These are phyloP conservation scores for Drosophila austrosaltans DNA, from an alignment of 2,888 invertebrate species.

Conservation along the genomic window DNA sequence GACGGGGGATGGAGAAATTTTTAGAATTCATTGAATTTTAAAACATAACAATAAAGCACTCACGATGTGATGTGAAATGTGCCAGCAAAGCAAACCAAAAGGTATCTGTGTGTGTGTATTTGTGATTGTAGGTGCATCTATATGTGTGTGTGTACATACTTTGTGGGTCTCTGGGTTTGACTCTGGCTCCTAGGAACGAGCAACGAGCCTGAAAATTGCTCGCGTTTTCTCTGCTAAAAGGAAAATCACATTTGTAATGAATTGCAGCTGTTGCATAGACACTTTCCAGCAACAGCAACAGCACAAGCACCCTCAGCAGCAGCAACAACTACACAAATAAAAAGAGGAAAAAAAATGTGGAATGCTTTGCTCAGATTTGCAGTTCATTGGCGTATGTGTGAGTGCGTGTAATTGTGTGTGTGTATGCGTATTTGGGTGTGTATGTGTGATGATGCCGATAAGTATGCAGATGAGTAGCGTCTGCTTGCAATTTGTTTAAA, in stretches of 20 bases:
- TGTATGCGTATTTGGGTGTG: not conserved
- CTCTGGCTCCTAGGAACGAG: slow-evolving; percentile 14
- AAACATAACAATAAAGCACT: slow-evolving; percentile 82
- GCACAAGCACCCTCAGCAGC: not conserved
- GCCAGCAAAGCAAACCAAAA: slow-evolving; percentile 60
- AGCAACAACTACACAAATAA: slow-evolving; percentile 10
- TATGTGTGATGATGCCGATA: slow-evolving; percentile 6
- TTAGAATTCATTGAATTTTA: slow-evolving; percentile 82
- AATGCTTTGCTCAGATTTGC: slow-evolving; percentile 53
- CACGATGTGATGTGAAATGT: slow-evolving; percentile 71
- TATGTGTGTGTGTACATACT: slow-evolving; percentile 17
- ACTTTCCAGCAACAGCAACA: slow-evolving; percentile 26
- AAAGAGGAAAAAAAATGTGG: slow-evolving; percentile 8
- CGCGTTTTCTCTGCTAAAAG: slow-evolving; percentile 56
- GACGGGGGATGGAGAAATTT: slow-evolving; percentile 44
- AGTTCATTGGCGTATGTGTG: slow-evolving; percentile 61
- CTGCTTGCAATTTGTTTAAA: slow-evolving; percentile 45
- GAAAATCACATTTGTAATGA: slow-evolving; percentile 74
- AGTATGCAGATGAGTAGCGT: slow-evolving; percentile 10
- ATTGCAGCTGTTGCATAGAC: slow-evolving; percentile 68
- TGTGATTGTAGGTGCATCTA: slow-evolving; percentile 23
- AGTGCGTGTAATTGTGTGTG: not conserved
- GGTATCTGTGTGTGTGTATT: slow-evolving; percentile 38
- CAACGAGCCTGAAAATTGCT: slow-evolving; percentile 73
- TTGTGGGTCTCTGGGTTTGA: slow-evolving; percentile 21